Percentiles rank a stretch among this genome's conserved stretches.
Evolutionary conservation across 1,140 invertebrate genomes (phyloP).

Genomic region (Chlorops oryzae): DNA sequence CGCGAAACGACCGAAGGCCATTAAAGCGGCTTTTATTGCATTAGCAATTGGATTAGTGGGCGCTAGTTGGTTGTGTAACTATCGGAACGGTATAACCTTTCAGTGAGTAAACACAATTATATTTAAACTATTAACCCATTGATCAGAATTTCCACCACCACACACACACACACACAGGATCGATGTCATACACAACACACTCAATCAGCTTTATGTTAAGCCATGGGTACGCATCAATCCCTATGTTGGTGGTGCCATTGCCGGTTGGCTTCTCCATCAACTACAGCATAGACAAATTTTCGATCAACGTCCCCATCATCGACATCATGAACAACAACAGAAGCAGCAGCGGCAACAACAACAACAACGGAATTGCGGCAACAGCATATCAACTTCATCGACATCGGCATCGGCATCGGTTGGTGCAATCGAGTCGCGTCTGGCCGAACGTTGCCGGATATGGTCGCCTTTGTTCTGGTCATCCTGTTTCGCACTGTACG

Average conservation of each 20-base stretch:
- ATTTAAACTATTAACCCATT: background rate
- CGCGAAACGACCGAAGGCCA: conserved; percentile 10
- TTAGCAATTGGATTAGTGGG: conserved; percentile 10
- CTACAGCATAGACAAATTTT: background rate
- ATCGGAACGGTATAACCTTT: conserved; percentile 19
- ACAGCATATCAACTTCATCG: background rate
- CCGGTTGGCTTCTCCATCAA: conserved; percentile 17
- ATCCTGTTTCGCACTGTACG: conserved; percentile 18
- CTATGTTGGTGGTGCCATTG: conserved; percentile 16
- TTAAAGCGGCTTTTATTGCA: conserved; percentile 12
- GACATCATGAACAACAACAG: background rate
- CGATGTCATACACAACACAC: conserved; percentile 16
- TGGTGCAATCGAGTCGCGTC: conserved; percentile 7
- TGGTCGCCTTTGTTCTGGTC: conserved; percentile 28
- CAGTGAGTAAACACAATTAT: conserved; percentile 17
- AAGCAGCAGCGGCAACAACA: background rate
- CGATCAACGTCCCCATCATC: background rate
- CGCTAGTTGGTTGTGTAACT: conserved; percentile 17
- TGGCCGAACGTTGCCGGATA: conserved; percentile 7
- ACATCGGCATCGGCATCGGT: background rate
- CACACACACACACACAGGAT: conserved; percentile 9
- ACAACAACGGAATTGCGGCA: conserved; percentile 6
- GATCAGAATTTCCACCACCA: background rate
- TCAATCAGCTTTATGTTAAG: conserved; percentile 20
- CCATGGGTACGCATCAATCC: conserved; percentile 21